Conservation (phyloP, 2,797 vertebrate species). For the Anguilla anguilla region DNA sequence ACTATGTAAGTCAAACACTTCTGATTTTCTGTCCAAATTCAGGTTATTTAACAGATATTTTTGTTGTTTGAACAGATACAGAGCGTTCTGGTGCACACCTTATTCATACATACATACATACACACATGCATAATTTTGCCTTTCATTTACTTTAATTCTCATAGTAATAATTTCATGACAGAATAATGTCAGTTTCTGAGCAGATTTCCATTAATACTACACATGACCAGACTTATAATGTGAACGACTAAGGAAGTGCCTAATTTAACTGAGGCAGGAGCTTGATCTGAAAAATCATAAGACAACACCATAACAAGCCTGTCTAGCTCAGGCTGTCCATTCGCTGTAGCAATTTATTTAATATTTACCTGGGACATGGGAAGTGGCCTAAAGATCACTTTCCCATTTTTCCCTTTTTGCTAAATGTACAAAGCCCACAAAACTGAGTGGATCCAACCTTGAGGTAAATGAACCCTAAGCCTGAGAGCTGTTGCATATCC, state of each 20-base stretch:
- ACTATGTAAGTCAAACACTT: too few species aligned
- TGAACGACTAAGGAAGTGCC: background rate
- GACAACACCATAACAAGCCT: background rate
- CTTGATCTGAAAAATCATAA: background rate
- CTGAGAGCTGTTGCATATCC: slow-evolving; percentile 54
- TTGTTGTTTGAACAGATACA: too few species aligned
- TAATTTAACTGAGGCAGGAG: background rate
- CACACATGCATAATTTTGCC: slow-evolving; percentile 8
- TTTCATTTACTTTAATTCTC: background rate
- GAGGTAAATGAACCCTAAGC: slow-evolving; percentile 67
- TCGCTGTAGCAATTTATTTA: background rate
- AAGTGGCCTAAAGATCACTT: background rate
- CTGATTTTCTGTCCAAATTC: too few species aligned
- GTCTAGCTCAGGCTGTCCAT: background rate
- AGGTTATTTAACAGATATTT: too few species aligned
- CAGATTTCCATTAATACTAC: background rate
- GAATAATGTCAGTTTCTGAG: background rate
- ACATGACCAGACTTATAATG: background rate
- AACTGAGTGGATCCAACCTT: slow-evolving; percentile 70
- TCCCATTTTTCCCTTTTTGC: background rate
- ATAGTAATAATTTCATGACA: background rate
- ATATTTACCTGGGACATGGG: background rate
- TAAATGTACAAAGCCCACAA: slow-evolving; percentile 71
- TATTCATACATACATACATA: background rate
- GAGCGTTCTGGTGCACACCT: too few species aligned